A percentile compares a stretch with the other conserved stretches of the same genome.
Evolutionary conservation across 2,888 invertebrate genomes (phyloP).

Genomic region (Lapara coniferarum): DNA sequence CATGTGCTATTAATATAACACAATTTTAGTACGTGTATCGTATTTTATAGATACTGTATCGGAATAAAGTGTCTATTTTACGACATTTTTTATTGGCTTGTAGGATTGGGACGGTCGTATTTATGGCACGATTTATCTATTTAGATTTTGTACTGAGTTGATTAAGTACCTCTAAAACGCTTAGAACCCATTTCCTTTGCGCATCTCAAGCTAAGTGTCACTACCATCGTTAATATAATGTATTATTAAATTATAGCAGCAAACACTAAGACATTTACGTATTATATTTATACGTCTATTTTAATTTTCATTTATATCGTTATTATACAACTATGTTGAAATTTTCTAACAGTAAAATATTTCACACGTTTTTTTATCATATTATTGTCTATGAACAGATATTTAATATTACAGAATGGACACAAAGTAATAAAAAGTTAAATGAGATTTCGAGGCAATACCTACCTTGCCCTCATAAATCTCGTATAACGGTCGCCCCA

Average conservation of each 20-base stretch:
- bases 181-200: background rate
- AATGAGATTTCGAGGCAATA: conserved; percentile 40
- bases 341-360: background rate
- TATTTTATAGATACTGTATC: conserved; percentile 1
- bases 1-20: conserved; percentile 1
- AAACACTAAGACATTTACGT: no score
- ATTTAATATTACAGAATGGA: conserved; percentile 4
- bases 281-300: no score
- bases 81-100: conserved; percentile 23
- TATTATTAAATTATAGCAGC: no score
- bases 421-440: conserved; percentile 42
- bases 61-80: conserved; percentile 16
- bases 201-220: background rate
- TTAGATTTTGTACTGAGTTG: conserved; percentile 12
- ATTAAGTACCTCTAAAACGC: conserved; percentile 6
- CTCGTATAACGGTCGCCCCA: conserved; percentile 49
- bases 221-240: no score
- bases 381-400: background rate
- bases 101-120: conserved; percentile 10
- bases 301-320: background rate
- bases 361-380: background rate
- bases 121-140: conserved; percentile 17
- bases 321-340: background rate
- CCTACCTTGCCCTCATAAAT: conserved; percentile 50
- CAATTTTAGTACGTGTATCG: background rate